Conservation (phyloP, 2,888 invertebrate species). For the Sesamia inferens region DNA sequence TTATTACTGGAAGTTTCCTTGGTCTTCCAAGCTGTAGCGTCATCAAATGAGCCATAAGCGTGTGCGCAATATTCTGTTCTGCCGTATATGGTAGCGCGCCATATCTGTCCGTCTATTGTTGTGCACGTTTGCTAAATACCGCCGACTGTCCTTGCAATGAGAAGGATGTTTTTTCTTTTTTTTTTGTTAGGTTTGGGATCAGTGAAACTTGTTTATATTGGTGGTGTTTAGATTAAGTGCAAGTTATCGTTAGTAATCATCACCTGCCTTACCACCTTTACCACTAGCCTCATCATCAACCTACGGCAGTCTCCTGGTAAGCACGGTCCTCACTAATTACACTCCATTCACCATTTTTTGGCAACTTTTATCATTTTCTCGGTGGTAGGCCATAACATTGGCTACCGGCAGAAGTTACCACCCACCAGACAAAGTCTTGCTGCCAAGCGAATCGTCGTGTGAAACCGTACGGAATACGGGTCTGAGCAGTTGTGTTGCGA, state of each 20-base stretch:
- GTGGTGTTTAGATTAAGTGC: not conserved
- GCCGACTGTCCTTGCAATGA: slow-evolving; percentile 50
- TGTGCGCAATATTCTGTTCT: slow-evolving; percentile 59
- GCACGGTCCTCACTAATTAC: not conserved
- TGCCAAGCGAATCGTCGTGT: no score
- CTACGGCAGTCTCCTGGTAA: not conserved
- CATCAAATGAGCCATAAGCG: slow-evolving; percentile 44
- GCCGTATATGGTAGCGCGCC: slow-evolving; percentile 69
- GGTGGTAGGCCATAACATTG: no score
- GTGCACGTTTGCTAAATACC: slow-evolving; percentile 66
- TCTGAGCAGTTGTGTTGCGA: no score
- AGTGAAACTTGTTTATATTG: slow-evolving; percentile 5
- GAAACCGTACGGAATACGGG: no score
- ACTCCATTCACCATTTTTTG: not conserved
- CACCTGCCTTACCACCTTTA: not conserved
- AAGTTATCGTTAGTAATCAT: not conserved
- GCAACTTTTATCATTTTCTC: not conserved
- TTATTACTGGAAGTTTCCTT: slow-evolving; percentile 36
- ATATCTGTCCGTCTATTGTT: slow-evolving; percentile 73
- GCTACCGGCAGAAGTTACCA: no score
- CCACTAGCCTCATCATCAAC: not conserved
- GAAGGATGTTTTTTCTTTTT: slow-evolving; percentile 35
- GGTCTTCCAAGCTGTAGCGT: slow-evolving; percentile 44
- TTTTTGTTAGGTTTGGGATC: slow-evolving; percentile 5
- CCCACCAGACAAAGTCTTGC: no score